Base-by-base conservation (phyloP, 2,113 vertebrate genomes). In the Plecotus auritus region DNA sequence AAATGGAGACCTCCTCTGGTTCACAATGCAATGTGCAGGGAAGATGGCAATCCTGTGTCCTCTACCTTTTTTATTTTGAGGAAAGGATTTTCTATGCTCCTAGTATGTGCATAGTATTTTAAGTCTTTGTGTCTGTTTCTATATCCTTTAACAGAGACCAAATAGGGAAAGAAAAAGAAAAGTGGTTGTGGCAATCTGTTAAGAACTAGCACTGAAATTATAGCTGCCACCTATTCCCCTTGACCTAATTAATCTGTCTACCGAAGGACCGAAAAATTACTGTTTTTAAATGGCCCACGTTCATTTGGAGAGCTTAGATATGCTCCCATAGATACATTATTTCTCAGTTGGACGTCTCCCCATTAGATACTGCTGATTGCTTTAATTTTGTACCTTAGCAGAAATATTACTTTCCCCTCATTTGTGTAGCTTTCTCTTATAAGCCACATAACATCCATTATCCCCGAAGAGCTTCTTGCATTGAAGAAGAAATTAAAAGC, bases 171-270 rank as follows among this genome's bases (percentile, higher is more conserved):
- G 40, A 8, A 64, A 3, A 9, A 42, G 56, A 45, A 49, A n/a
- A 37, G 59, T 56, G 70, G 2, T 18, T 74, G 20, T 72, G 51
- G 59, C 84, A 66, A 61, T 74, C 73, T 85, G 0, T 85, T 80
- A 56, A 45, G n/a, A 93, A 42, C 59, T 37, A 83, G 69, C 42
- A 20, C 72, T 92, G 78, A 95, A 97, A 74, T 95, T 88, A 83
- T 14, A 56, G 78, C 69, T 80, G 81, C 18, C 51, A 88, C 81
- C 37, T 37, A 0, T 73, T 92, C 77, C 85, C 81, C 90, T 61
- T 51, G 82, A 90, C n/a, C 85, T 93, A 85, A 94, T 96, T 92
- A 76, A 93, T 95, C 92, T 95, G 72, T 92, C 87, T 85, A 2
- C 59, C 83, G 61, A 92, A 74, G 54, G 85, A 49, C 22, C 40